Base-by-base conservation (phyloP, 2,888 invertebrate genomes). In the Prenolepis imparis region DNA sequence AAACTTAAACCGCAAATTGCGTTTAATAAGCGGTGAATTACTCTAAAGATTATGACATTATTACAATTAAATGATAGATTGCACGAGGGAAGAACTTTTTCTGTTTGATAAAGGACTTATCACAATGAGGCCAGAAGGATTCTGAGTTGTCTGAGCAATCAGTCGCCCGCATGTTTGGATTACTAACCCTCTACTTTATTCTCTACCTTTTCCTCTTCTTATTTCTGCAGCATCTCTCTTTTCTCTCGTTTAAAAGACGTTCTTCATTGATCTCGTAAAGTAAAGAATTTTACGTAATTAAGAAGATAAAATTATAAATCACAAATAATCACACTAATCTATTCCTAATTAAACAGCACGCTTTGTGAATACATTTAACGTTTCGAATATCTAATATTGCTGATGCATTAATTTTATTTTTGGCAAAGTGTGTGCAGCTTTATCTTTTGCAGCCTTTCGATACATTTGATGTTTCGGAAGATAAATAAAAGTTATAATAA, bases 161-260 rank as follows among this genome's bases (percentile, higher is more conserved):
- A 87, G 87, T 74, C 84, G 85, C 89, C 89, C 89, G 89, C 90
- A 87, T 87, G 84, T 86, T 86, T 85, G 86, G 88, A 89, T 91
- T 90, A 85, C 88, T 82, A 83, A 81, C 84, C 74, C 83, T 84
- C 83, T 61, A 32, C 41, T 64, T 78, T 73, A 77, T 84, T 80
- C 68, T 67, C 28, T 28, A 28, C 5, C 36, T 68, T 75, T 81
- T 36, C 48, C 55, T 64, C 61, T 72, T 57, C 72, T 73, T 66
- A 82, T 83, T 66, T 41, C 32, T 24, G 15, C 48, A 63, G 48
- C 55, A 80, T 80, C 44, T 57, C 55, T 52, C 44, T 39, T 39
- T 57, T 66, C 28, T 11, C n/a, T 8, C n/a, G 32, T 70, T 55
- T 32, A n/a, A 59, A 63, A 73, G 74, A 64, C 70, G 55, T 72